Evolutionary conservation across 1,140 invertebrate species (phyloP).

Genomic region (Aphis gossypii): DNA sequence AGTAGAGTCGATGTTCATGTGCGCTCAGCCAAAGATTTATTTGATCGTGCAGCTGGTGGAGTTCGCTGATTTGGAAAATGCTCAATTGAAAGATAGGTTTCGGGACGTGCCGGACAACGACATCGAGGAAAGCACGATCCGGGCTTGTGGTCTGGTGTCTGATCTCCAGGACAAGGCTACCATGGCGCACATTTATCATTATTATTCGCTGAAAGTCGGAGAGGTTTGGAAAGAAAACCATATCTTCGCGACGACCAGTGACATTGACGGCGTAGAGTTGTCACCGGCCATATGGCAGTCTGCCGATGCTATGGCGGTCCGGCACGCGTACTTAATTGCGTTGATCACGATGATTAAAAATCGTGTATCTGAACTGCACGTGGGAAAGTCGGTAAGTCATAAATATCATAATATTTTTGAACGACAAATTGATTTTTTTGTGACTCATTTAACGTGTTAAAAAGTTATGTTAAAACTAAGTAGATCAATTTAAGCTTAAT

Average conservation of each 20-base stretch:
- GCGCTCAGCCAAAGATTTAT: not conserved
- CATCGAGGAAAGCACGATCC: not conserved
- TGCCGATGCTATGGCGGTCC: not conserved
- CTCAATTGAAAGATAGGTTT: too few relatives aligned
- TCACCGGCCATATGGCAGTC: not conserved
- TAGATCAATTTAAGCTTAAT: not conserved
- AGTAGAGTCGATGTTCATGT: not conserved
- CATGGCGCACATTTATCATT: not conserved
- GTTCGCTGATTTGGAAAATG: not conserved
- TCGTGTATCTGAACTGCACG: not conserved
- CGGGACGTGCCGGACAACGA: not conserved
- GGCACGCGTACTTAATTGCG: not conserved
- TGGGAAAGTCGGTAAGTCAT: not conserved
- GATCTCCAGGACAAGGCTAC: not conserved
- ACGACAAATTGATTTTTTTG: not conserved
- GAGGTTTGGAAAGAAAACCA: constrained; percentile 7
- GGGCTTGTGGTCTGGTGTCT: not conserved
- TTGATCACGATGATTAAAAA: not conserved
- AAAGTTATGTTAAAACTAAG: not conserved
- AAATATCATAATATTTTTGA: not conserved
- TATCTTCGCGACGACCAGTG: not conserved
- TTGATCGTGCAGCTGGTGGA: not conserved
- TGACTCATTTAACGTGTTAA: not conserved
- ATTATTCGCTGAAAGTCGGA: constrained; percentile 10
- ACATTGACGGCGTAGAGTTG: not conserved